Evolutionary conservation across 2,888 invertebrate species (phyloP), one percentile per base, ranked within the genome.

Genomic region (Drosophila demipolita): DNA sequence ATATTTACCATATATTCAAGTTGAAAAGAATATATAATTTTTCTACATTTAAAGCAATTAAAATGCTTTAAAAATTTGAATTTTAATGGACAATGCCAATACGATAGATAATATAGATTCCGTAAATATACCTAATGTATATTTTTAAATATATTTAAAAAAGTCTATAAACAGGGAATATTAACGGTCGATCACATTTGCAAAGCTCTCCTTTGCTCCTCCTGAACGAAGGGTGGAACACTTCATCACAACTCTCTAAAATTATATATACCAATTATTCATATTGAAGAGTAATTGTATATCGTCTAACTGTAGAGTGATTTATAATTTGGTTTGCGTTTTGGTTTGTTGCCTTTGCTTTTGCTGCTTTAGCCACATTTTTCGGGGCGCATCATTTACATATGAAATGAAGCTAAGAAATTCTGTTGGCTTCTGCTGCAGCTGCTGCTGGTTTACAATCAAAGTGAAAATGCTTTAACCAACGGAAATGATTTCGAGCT

Each of bases 401-500:
- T 82, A 78, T 63, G 66, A 78, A 78, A 75, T 71, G 75, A 73
- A 69, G 73, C 66, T 58, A 57, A 64, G 66, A 78, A 77, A 70
- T 79, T 80, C 78, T 78, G 70, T 73, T 81, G 61, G 57, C 60
- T 55, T 45, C 42, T 35, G 23, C 26, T 49, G 49, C 29, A 32
- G 54, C 26, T 38, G 55, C 36, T 52, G 50, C 42, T 45, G 38
- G 62, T 49, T 63, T 60, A 69, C 66, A 75, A 59, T 70, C 68
- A 70, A 82, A 83, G 81, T 75, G 81, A 83, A 81, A 81, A 71
- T 73, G 38, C 58, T 48, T 38, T 32, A 54, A 57, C 61, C 53
- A 75, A 67, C 82, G 82, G 80, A 80, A 82, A 81, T 74, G 78
- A 73, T 74, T 70, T 80, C 52, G 60, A 76, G 63, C 60, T 58